Conservation (phyloP, 2,888 invertebrate genomes). For the Polyommatus icarus region DNA sequence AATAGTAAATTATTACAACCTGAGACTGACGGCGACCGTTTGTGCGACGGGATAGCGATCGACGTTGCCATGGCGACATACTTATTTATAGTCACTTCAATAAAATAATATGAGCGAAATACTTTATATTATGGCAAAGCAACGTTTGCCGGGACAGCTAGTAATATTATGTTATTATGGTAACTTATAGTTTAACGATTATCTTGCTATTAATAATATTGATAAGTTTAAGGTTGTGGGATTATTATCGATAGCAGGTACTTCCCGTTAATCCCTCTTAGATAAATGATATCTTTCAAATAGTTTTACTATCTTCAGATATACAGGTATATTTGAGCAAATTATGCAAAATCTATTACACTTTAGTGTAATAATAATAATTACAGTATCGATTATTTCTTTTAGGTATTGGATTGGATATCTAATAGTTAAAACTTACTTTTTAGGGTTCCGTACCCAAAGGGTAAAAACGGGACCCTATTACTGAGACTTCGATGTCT, state of each 20-base stretch:
- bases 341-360: not conserved
- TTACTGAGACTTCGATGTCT: no score
- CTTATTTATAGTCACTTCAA: no score
- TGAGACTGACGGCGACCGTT: no score
- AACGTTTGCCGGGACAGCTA: no score
- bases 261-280: not conserved
- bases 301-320: conserved; percentile 19
- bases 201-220: not conserved
- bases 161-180: not conserved
- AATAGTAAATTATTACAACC: no score
- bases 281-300: conserved; percentile 9
- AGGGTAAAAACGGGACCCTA: no score
- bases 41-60: no score
- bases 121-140: no score
- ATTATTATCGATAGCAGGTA: not conserved
- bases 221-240: not conserved
- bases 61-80: no score
- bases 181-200: not conserved
- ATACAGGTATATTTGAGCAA: not conserved
- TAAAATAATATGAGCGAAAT: no score
- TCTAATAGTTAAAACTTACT: not conserved
- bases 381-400: not conserved
- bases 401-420: not conserved
- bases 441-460: no score
- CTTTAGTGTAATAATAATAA: no score